Base-by-base conservation (phyloP, 1,140 invertebrate species). In the Telenomus remus region DNA sequence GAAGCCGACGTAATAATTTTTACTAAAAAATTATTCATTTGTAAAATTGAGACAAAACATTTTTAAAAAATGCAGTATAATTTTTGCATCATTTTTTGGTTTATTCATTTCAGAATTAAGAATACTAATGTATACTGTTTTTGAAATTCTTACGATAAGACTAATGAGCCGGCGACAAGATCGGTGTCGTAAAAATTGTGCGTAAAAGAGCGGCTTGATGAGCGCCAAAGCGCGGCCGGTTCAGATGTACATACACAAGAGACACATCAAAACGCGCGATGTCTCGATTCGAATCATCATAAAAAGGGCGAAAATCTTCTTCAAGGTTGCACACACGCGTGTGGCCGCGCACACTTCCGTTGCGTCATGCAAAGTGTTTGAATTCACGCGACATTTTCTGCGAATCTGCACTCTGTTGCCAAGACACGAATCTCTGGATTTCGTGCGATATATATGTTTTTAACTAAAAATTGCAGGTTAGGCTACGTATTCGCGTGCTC, bases 311-410 rank as follows among this genome's bases (percentile, higher is more conserved):
- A 66, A 27, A 27, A 74, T 54, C 54, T 64, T 64, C 65, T 47
- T 65, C 13, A 37, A 33, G 59, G 76, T 65, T 44, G 7, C 51
- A 68, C 56, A 49, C 74, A 56, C 60, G 60, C 64, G 70, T 27
- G 60, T 56, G 43, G 8, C 47, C 56, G 66, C 56, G 69, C 69
- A 27, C 19, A 6, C 65, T 73, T 73, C 61, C 56, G 54, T n/a
- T 46, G 53, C 42, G 51, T 72, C 75, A 78, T 69, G 75, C 75
- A 44, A 78, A 61, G 72, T 69, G 59, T 69, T 60, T 16, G 15
- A 9, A 42, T 64, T 69, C 72, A 69, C 72, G 72, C 72, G 49
- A 65, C 47, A 70, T 63, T 51, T 70, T 70, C 49, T 43, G 0
- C 14, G 39, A 64, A 65, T 34, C 7, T 12, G 42, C 4, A 14